A percentile compares a stretch with the other conserved stretches of the same genome.
Conservation (phyloP, 2,113 vertebrate species). For the Charadrius vociferus region DNA sequence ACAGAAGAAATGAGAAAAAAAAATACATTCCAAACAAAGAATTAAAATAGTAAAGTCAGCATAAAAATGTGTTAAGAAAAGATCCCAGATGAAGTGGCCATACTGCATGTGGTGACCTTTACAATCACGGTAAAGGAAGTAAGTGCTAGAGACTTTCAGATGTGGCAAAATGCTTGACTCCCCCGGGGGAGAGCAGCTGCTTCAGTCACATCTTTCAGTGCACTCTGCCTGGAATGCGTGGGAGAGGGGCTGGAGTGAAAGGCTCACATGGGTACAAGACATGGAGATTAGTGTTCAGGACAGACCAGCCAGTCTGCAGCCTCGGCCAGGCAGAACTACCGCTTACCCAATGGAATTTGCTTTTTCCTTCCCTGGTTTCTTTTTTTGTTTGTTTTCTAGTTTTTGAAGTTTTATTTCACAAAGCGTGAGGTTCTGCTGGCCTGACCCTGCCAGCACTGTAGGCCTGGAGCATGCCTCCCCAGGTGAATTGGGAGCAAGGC, state of each 20-base stretch:
- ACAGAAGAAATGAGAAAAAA: constrained; percentile 50
- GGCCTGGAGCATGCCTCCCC: background rate
- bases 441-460: background rate
- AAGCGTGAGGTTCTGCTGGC: background rate
- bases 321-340: background rate
- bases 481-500: background rate
- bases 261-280: background rate
- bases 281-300: background rate
- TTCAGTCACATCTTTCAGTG: constrained; percentile 3
- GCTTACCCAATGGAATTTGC: background rate
- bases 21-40: constrained; percentile 48
- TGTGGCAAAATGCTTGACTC: background rate
- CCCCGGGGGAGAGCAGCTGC: background rate
- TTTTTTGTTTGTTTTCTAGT: background rate
- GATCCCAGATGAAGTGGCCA: constrained; percentile 23
- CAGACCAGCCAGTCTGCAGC: background rate
- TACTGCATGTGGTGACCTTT: constrained; percentile 49
- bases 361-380: background rate
- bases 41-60: constrained; percentile 48
- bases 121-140: constrained; percentile 41
- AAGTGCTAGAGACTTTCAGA: constrained; percentile 13
- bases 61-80: constrained; percentile 49
- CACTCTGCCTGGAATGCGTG: constrained; percentile 5
- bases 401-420: background rate
- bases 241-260: background rate